Evolutionary conservation across 2,888 invertebrate species (phyloP).

Genomic region (Ochropleura leucogaster): DNA sequence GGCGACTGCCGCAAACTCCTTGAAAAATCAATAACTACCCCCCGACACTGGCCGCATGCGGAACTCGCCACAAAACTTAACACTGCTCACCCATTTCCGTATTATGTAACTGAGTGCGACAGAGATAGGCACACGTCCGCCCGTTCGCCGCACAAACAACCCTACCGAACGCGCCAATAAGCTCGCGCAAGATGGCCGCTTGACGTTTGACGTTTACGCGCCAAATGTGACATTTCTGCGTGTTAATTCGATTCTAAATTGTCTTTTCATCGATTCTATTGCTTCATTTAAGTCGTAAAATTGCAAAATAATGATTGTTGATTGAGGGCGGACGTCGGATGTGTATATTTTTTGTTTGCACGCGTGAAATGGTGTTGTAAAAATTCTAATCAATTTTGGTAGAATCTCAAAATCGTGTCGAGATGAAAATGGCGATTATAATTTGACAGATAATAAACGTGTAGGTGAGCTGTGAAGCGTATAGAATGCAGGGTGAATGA

Average conservation of each 20-base stretch:
- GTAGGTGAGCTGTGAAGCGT: slow-evolving; percentile 44
- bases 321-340: slow-evolving; percentile 50
- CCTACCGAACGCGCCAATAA: slow-evolving; percentile 81
- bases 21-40: slow-evolving; percentile 89
- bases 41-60: slow-evolving; percentile 85
- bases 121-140: slow-evolving; percentile 77
- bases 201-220: slow-evolving; percentile 89
- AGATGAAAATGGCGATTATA: slow-evolving; percentile 55
- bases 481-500: slow-evolving; percentile 61
- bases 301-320: slow-evolving; percentile 70
- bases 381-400: slow-evolving; percentile 44
- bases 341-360: slow-evolving; percentile 54
- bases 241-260: slow-evolving; percentile 78
- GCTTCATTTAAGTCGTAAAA: slow-evolving; percentile 77
- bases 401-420: slow-evolving; percentile 32
- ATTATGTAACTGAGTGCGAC: slow-evolving; percentile 85
- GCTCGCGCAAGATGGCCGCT: slow-evolving; percentile 79
- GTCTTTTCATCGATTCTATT: slow-evolving; percentile 81
- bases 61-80: slow-evolving; percentile 82
- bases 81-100: slow-evolving; percentile 89
- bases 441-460: slow-evolving; percentile 57
- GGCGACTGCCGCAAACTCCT: slow-evolving; percentile 88
- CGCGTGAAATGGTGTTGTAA: slow-evolving; percentile 21
- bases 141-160: slow-evolving; percentile 77
- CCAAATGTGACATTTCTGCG: slow-evolving; percentile 86